These are phyloP conservation scores for Rosalia funebris DNA, from an alignment of 2,888 invertebrate species.

Conservation along the genomic window DNA sequence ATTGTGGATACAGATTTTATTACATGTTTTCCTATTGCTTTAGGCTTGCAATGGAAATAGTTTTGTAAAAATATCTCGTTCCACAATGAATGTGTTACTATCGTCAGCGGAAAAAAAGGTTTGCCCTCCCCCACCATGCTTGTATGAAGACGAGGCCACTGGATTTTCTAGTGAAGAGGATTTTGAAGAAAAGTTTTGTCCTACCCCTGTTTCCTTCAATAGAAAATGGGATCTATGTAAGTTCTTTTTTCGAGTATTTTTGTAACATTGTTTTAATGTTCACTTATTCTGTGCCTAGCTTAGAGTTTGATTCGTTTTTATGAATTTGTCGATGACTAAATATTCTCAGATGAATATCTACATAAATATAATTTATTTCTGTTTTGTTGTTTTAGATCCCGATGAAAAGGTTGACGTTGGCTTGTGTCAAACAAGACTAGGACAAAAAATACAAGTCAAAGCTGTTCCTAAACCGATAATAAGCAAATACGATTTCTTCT, in stretches of 20 bases:
- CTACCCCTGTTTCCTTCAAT: conserved; percentile 33
- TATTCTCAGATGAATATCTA: too few relatives aligned
- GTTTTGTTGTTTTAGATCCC: conserved; percentile 52
- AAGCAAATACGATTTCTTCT: conserved; percentile 66
- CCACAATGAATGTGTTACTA: conserved; percentile 60
- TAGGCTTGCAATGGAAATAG: conserved; percentile 66
- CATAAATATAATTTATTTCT: too few relatives aligned
- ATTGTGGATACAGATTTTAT: too few relatives aligned
- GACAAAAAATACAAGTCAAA: conserved; percentile 68
- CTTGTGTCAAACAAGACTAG: conserved; percentile 67
- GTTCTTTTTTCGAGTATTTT: too few relatives aligned
- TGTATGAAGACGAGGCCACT: conserved; percentile 58
- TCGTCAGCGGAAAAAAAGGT: conserved; percentile 37
- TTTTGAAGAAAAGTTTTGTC: conserved; percentile 48
- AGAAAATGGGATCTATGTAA: conserved; percentile 61
- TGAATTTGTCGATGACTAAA: too few relatives aligned
- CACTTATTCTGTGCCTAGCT: too few relatives aligned
- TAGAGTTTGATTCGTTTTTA: too few relatives aligned
- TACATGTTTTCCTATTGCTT: too few relatives aligned
- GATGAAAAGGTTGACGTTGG: conserved; percentile 60
- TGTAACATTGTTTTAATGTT: too few relatives aligned
- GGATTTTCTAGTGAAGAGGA: conserved; percentile 62
- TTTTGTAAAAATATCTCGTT: conserved; percentile 63
- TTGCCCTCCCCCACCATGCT: conserved; percentile 39
- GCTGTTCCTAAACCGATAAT: conserved; percentile 56